Base-by-base conservation (phyloP, 2,797 vertebrate species). In the Mustela erminea region DNA sequence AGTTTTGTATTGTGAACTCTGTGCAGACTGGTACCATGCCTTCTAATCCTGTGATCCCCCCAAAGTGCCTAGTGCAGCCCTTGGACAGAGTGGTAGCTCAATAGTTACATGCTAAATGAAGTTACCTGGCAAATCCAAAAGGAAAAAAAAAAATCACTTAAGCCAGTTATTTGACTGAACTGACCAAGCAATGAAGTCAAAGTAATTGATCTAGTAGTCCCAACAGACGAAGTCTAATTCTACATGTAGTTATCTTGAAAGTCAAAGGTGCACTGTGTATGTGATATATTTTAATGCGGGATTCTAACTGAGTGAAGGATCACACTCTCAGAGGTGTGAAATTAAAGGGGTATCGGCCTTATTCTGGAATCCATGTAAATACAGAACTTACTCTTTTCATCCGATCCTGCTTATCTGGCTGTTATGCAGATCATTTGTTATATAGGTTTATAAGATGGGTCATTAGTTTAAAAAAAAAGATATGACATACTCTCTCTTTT, bases 131-230 rank as follows among this genome's bases (percentile, higher is more conserved):
- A 96, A 96, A 96, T 87, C 90, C 64, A 81, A 90, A 25, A 94
- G 81, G 78, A 87, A 68, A 38, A 90, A 88, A 88, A 77, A 88
- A 97, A 96, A 88, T 88, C 93, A 95, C 82, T 95, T 85, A 97
- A 92, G 86, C 83, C 91, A 88, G 93, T 93, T 97, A 97, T 90
- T 97, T 85, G 86, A 96, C 96, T 86, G 93, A 90, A 97, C 56
- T 95, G 96, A 96, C 91, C 91, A 77, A 56, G 86, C 88, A 90
- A 95, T 96, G 93, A 97, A 96, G 97, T 97, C 93, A 96, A 93
- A 97, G 93, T 66, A 94, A 98, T 97, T 97, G 95, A 98, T 95
- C 91, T 35, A 66, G 60, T 18, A 58, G 87, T 97, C 96, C 93
- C 94, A 94, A 72, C 9, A 68, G 95, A 92, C n/a, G 4, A 38